Evolutionary conservation across 2,888 invertebrate genomes (phyloP), one percentile per base, ranked within the genome.

Genomic region (Epirrhoe alternata): DNA sequence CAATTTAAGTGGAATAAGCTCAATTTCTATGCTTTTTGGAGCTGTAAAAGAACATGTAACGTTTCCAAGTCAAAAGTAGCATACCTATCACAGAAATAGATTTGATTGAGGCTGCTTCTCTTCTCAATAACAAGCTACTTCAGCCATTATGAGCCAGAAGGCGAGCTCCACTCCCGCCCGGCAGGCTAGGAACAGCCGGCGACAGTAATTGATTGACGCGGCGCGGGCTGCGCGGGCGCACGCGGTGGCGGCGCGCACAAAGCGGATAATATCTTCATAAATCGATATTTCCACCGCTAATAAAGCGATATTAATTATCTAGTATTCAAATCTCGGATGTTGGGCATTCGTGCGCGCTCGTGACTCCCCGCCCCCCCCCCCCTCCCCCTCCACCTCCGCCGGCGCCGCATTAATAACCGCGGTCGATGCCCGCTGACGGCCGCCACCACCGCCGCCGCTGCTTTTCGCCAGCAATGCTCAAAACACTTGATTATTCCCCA

Each of bases 221-320:
- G n/a, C n/a, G 35, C 54, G 57, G 30, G 42, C 57, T 33, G 59
- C 59, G 65, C 66, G 56, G 45, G 67, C 56, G 56, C 55, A 38
- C 52, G 72, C 71, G 65, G 76, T 76, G 77, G 81, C 80, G 84
- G 82, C 84, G 74, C 74, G 73, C 85, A 84, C 91, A 91, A 90
- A 90, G 90, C 81, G 86, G 82, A 82, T 81, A 84, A 84, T 90
- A 90, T 90, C 91, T 89, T 85, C 86, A 88, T 86, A 87, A 89
- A 89, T 90, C 91, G 91, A 89, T 87, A 87, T 88, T 89, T 86
- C 89, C 83, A 79, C 81, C 85, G 89, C 87, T 91, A 91, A 92
- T 91, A 91, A 90, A 92, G 92, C 88, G 88, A 91, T 92, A 92
- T 92, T 92, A 91, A 92, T 92, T 92, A 92, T 92, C 92, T 90